Evolutionary conservation across 2,113 vertebrate species (phyloP), one percentile per base, ranked within the genome.

Genomic region (Glaucomys volans): DNA sequence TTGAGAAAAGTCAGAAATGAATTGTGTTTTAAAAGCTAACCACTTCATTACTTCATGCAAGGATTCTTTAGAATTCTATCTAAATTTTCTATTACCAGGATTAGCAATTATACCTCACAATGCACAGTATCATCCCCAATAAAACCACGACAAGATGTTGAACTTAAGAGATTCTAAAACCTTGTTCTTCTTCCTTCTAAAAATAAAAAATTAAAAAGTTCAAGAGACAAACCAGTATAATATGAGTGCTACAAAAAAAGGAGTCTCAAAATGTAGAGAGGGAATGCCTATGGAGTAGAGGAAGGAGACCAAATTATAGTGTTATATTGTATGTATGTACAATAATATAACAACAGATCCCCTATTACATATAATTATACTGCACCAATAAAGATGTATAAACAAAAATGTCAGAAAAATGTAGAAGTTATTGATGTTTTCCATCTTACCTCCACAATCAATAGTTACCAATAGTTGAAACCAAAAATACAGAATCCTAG

Each of bases 191-290:
- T n/a, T 10, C 12, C 2, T 12, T 28, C 28, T 11, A 44, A 90
- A 92, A 97, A 72, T 5, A 94, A 96, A 81, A 54, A 12, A 74
- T 42, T 64, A 57, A 32, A 28, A 64, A 88, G 77, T 72, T 44
- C 17, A 82, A 13, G 30, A 35, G 18, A 71, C 3, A 52, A 37
- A 44, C 14, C 11, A 69, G 3, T 50, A 71, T 54, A 85, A 42
- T 47, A n/a, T 35, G 22, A 4, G 90, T 42, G 83, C 18, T 59
- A 11, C 16, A 20, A 57, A 11, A 52, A 5, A 30, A 90, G 17
- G 4, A 84, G 72, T 44, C 40, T 82, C 20, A 72, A 57, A 75
- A 76, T 26, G 71, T 32, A 94, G 37, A 62, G 59, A 26, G 24
- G 59, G 24, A 4, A 62, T 24, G 28, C 9, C 8, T 28, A 26